Base-by-base conservation (phyloP, 2,888 invertebrate genomes). In the Tipula lateralis region DNA sequence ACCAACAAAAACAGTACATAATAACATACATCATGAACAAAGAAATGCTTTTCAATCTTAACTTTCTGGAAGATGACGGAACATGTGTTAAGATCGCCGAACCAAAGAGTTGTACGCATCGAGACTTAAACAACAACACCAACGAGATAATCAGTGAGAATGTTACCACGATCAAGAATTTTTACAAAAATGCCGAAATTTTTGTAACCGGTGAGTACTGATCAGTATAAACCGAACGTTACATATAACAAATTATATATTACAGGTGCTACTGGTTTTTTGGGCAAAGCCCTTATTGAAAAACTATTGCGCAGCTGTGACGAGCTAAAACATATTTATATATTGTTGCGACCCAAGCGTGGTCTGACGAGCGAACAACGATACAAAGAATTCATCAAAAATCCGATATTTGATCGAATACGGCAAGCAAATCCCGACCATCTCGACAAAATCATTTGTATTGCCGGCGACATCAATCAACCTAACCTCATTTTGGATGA, bases 201-300 rank as follows among this genome's bases (percentile, higher is more conserved):
- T 89, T 89, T 85, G 88, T 89, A 85, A 89, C 89, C 82, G 89
- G 89, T 87, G 2, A n/a, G 19, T 29, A 29, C 19, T n/a, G n/a
- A n/a, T n/a, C n/a, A n/a, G n/a, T n/a, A n/a, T n/a, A n/a, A n/a
- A n/a, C n/a, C n/a, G n/a, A n/a, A n/a, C n/a, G n/a, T n/a, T n/a
- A n/a, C n/a, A n/a, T n/a, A n/a, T 50, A 50, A 50, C 9, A 39
- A 36, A 36, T 36, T n/a, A n/a, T n/a, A n/a, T n/a, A n/a, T n/a
- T 50, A 92, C 92, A 24, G 94, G 94, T 3, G 93, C 92, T 6
- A 96, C 96, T 19, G 97, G 98, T n/a, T 98, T 98, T 89, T 93
- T 98, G 84, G 98, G 98, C 36, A 98, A 98, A 91, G 97, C 97
- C 0, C 91, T 99, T 1, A 91, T 99, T 85, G 99, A 99, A 91